These are phyloP conservation scores for Xenopus borealis DNA, from an alignment of 2,113 vertebrate genomes.

Conservation along the genomic window DNA sequence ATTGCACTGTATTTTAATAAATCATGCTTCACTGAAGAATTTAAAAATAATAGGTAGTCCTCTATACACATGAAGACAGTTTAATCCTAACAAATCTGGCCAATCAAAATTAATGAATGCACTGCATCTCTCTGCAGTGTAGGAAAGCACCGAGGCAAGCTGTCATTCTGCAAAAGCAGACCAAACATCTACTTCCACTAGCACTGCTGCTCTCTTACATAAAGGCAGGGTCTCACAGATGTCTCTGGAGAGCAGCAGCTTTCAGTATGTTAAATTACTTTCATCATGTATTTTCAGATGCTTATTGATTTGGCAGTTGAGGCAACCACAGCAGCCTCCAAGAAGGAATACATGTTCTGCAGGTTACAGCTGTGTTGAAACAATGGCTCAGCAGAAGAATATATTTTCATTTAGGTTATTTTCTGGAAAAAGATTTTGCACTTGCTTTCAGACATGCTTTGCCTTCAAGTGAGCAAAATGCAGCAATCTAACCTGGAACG, in stretches of 20 bases:
- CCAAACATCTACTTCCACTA: conserved; percentile 64
- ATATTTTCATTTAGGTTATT: conserved; percentile 69
- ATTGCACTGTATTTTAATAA: no score
- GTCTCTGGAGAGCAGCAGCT: conserved; percentile 72
- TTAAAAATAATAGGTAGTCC: conserved; percentile 54
- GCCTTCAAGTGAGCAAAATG: conserved; percentile 73
- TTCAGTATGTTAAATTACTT: conserved; percentile 77
- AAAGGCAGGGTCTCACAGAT: conserved; percentile 58
- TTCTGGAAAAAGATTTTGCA: conserved; percentile 63
- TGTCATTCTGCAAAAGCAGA: conserved; percentile 77
- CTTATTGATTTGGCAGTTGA: conserved; percentile 72
- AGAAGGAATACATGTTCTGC: conserved; percentile 61
- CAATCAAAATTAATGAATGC: conserved; percentile 93
- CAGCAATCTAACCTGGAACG: conserved; percentile 67
- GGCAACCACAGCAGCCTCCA: conserved; percentile 71
- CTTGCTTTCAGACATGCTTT: conserved; percentile 64
- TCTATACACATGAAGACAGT: conserved; percentile 71
- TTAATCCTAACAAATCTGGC: conserved; percentile 90
- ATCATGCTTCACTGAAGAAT: not conserved
- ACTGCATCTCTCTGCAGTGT: conserved; percentile 98
- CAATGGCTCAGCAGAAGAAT: conserved; percentile 71
- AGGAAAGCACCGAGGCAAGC: conserved; percentile 79
- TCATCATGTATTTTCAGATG: conserved; percentile 75
- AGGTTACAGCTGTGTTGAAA: conserved; percentile 69
- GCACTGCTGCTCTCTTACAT: conserved; percentile 62